phyloP scores from a whole-genome alignment of 1,140 invertebrate genomes.

The Zaprionus kolodkinae region DNA sequence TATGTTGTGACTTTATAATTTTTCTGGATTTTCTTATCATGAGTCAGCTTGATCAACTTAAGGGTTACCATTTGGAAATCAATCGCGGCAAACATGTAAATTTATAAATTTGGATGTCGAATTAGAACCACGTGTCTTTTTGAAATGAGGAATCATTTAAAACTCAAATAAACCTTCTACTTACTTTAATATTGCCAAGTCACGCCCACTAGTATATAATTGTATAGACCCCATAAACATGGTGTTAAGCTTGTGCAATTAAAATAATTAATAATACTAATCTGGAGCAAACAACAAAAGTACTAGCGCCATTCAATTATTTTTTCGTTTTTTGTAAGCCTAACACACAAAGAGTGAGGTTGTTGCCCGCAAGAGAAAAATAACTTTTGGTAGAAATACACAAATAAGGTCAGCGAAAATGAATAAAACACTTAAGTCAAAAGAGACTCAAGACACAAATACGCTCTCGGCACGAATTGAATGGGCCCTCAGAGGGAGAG shows the following conservation, averaged over 20 bases:
- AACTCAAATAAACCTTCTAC: not conserved
- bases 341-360: conserved; percentile 36
- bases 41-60: not conserved
- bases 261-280: not conserved
- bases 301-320: not conserved
- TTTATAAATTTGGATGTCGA: conserved; percentile 23
- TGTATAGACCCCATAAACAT: not conserved
- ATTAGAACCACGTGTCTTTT: not conserved
- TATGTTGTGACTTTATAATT: conserved; percentile 5
- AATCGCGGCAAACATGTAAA: conserved; percentile 41
- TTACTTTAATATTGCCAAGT: not conserved
- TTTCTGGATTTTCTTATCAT: not conserved
- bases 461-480: not conserved
- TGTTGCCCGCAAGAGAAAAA: conserved; percentile 51
- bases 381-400: conserved; percentile 18
- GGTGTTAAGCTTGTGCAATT: not conserved
- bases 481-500: conserved; percentile 17
- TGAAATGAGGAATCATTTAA: not conserved
- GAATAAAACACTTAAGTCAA: conserved; percentile 38
- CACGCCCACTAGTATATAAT: not conserved
- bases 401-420: conserved; percentile 65
- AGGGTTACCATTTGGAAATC: conserved; percentile 19
- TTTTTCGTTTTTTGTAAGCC: not conserved
- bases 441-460: conserved; percentile 27
- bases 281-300: not conserved